Evolutionary conservation across 2,888 invertebrate genomes (phyloP).

Genomic region (Trileptium ribeirensis): DNA sequence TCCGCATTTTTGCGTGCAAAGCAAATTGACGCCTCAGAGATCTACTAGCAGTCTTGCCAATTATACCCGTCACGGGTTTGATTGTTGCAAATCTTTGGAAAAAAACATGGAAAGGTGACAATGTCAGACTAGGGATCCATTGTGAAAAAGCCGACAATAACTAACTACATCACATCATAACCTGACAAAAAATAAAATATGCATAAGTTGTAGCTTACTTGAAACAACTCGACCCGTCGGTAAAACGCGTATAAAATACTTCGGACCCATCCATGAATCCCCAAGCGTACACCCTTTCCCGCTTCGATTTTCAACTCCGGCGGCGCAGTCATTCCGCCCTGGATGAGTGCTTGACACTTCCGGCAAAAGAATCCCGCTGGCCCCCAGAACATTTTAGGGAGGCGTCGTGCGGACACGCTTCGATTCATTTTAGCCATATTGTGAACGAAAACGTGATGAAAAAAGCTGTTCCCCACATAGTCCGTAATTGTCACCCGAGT

Average conservation of each 20-base stretch:
- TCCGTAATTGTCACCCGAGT: background rate
- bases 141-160: no score
- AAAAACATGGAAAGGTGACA: no score
- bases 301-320: background rate
- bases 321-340: background rate
- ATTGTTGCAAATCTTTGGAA: no score
- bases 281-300: background rate
- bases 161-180: no score
- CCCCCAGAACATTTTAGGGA: background rate
- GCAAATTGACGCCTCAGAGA: no score
- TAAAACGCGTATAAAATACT: background rate
- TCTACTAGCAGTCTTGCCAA: no score
- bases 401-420: background rate
- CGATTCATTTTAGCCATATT: background rate
- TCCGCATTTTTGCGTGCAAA: no score
- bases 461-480: background rate
- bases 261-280: background rate
- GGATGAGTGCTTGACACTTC: background rate
- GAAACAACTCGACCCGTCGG: background rate
- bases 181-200: no score
- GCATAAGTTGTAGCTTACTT: no score
- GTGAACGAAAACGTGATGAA: background rate
- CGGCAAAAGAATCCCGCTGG: background rate
- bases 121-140: no score
- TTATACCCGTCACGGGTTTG: no score